These are phyloP conservation scores for Epinephelus coioides DNA, from an alignment of 2,797 vertebrate genomes.

Conservation along the genomic window DNA sequence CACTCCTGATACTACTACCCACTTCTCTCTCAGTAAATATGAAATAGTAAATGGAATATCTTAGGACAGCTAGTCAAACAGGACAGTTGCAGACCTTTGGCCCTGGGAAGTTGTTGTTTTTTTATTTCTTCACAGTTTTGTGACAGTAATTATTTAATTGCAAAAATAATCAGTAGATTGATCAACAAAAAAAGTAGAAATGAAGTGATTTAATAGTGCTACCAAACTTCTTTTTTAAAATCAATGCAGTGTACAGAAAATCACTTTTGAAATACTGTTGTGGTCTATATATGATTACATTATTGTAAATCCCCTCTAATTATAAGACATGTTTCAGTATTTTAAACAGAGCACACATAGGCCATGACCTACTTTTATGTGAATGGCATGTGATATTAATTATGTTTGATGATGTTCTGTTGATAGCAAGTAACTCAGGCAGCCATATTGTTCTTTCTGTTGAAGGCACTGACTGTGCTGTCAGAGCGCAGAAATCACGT, in stretches of 20 bases:
- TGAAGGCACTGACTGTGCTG: constrained; percentile 36
- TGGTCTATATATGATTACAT: neutral
- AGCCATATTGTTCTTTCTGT: constrained; percentile 39
- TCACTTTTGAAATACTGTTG: neutral
- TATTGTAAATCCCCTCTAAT: constrained; percentile 10
- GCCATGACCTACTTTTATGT: constrained; percentile 55
- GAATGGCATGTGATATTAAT: constrained; percentile 53
- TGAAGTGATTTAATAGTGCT: too few relatives aligned
- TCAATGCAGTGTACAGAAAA: neutral
- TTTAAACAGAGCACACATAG: constrained; percentile 11
- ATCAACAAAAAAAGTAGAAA: neutral
- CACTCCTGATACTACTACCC: too few relatives aligned
- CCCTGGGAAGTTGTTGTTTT: neutral
- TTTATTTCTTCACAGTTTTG: too few relatives aligned
- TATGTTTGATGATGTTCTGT: constrained; percentile 39
- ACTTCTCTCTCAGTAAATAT: too few relatives aligned
- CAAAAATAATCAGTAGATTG: too few relatives aligned
- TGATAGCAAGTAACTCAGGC: constrained; percentile 32
- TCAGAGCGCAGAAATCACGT: constrained; percentile 30
- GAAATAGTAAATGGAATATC: too few relatives aligned
- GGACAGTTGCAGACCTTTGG: neutral
- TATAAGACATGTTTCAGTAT: constrained; percentile 1
- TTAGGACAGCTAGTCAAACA: neutral
- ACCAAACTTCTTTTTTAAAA: neutral
- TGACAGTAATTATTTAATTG: neutral